Conservation (phyloP, 1,140 invertebrate species). For the Pemphigus obesinymphae region DNA sequence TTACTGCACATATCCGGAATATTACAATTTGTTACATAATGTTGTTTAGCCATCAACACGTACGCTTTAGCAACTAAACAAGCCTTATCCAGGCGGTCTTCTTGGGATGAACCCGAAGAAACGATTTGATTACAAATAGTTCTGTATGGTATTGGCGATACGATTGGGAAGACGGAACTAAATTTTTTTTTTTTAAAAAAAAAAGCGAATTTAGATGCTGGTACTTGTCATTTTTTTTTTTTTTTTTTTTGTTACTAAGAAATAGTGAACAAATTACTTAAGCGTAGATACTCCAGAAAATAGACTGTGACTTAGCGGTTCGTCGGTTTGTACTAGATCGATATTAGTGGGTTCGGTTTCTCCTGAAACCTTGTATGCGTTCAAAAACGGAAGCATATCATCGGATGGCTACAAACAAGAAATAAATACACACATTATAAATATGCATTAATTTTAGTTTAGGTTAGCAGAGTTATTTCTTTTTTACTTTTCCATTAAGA, state of each 20-base stretch:
- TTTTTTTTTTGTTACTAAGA: neutral
- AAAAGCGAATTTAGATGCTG: neutral
- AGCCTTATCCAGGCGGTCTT: neutral
- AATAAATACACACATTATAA: neutral
- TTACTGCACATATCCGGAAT: conserved; percentile 11
- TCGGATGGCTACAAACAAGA: neutral
- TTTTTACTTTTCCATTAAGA: conserved; percentile 64
- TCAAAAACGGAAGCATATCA: neutral
- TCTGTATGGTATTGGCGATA: neutral
- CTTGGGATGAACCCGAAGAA: neutral
- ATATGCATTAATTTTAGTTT: neutral
- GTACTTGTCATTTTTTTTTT: no score
- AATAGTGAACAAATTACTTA: neutral
- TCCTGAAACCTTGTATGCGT: neutral
- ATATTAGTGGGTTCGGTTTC: neutral
- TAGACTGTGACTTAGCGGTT: neutral
- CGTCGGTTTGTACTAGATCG: neutral
- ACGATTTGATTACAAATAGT: conserved; percentile 16
- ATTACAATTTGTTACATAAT: neutral
- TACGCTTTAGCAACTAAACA: conserved; percentile 16
- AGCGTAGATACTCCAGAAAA: conserved; percentile 2
- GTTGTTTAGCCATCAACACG: neutral
- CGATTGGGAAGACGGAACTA: neutral
- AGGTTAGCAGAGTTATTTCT: neutral
- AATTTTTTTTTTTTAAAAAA: no score